Percentiles rank a stretch among this genome's conserved stretches.
phyloP scores from a whole-genome alignment of 2,888 invertebrate species.

The Agrochola lota region DNA sequence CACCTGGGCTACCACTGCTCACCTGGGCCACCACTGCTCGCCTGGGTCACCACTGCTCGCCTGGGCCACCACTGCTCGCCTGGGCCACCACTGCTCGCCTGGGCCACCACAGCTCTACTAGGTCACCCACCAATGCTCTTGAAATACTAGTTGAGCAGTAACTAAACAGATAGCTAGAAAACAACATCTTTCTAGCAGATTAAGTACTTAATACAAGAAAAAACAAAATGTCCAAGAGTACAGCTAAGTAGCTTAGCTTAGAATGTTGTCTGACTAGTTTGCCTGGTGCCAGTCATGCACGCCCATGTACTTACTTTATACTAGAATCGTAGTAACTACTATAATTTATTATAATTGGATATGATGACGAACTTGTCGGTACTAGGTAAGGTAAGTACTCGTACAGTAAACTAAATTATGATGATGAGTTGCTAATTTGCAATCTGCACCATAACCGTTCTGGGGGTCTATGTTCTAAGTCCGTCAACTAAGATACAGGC shows the following conservation, averaged over 20 bases:
- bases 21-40: too few relatives aligned
- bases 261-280: slow-evolving; percentile 42
- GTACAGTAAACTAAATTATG: not conserved
- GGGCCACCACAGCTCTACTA: too few relatives aligned
- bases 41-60: too few relatives aligned
- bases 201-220: not conserved
- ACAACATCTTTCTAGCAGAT: not conserved
- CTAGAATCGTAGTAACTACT: not conserved
- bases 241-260: not conserved
- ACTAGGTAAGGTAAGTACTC: too few relatives aligned
- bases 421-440: not conserved
- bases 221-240: not conserved
- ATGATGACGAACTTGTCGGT: not conserved
- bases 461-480: too few relatives aligned
- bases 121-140: too few relatives aligned
- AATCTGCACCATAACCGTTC: not conserved
- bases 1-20: too few relatives aligned
- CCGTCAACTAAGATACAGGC: too few relatives aligned
- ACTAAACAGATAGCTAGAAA: not conserved
- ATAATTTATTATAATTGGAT: not conserved
- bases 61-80: too few relatives aligned
- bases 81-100: too few relatives aligned
- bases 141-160: not conserved
- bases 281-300: slow-evolving; percentile 27
- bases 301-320: slow-evolving; percentile 28